A percentile compares a stretch with the other conserved stretches of the same genome.
These are phyloP conservation scores for Drosophila atroscutellata DNA, from an alignment of 2,888 invertebrate genomes.

Conservation along the genomic window DNA sequence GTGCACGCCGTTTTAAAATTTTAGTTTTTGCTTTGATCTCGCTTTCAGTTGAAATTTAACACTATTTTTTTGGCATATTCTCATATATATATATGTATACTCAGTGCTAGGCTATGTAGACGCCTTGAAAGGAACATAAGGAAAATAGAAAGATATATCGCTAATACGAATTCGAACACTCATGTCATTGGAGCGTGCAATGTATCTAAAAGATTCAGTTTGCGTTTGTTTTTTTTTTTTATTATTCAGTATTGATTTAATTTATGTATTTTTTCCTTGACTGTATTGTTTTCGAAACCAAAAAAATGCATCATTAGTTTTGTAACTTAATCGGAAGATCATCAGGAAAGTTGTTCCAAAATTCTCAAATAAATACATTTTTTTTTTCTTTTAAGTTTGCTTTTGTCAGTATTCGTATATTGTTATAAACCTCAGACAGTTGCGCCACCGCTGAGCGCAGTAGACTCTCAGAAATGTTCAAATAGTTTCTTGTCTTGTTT, in stretches of 20 bases:
- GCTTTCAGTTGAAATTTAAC: constrained; percentile 12
- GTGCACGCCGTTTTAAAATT: constrained; percentile 11
- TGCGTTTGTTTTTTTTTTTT: not conserved
- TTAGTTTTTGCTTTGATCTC: constrained; percentile 26
- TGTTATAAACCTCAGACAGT: constrained; percentile 5
- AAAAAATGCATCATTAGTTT: constrained; percentile 29
- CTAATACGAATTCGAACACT: not conserved
- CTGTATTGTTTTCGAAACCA: constrained; percentile 25
- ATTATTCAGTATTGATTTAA: constrained; percentile 22
- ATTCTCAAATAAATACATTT: constrained; percentile 10
- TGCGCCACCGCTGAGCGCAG: not conserved
- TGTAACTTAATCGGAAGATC: constrained; percentile 1
- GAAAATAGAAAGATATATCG: not conserved
- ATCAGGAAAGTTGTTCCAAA: constrained; percentile 19
- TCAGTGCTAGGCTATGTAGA: constrained; percentile 1
- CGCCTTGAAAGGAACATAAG: not conserved
- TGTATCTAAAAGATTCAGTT: constrained; percentile 1
- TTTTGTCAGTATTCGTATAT: constrained; percentile 40
- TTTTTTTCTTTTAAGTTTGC: constrained; percentile 11
- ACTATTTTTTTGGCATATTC: not conserved
- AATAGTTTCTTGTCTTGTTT: not conserved
- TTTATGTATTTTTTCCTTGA: constrained; percentile 2
- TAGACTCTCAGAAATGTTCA: not conserved
- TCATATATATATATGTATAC: constrained; percentile 1
- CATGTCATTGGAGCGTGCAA: constrained; percentile 5